Evolutionary conservation across 2,797 vertebrate genomes (phyloP).

Genomic region (Catostomus latipinnis): DNA sequence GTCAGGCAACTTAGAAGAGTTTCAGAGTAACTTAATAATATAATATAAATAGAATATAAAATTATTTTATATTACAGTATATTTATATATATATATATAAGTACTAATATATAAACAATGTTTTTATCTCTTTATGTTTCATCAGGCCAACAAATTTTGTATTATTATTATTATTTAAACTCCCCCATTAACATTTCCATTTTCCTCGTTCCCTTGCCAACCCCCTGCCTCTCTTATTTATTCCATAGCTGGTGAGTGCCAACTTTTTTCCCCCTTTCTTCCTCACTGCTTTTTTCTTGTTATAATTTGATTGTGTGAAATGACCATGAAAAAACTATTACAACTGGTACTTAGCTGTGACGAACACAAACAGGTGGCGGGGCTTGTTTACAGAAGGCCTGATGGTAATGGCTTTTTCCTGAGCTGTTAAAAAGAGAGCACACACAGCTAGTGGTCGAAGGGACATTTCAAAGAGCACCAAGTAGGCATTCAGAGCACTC

Average conservation of each 20-base stretch:
- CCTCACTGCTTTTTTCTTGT: slow-evolving; percentile 49
- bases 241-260: slow-evolving; percentile 38
- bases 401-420: slow-evolving; percentile 59
- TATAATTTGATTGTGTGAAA: slow-evolving; percentile 69
- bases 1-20: too few species aligned
- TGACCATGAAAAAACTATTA: slow-evolving; percentile 69
- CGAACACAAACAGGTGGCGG: slow-evolving; percentile 60
- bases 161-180: slow-evolving; percentile 17
- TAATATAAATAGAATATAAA: too few species aligned
- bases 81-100: too few species aligned
- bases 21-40: too few species aligned
- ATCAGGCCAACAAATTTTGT: slow-evolving; percentile 42
- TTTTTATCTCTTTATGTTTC: slow-evolving; percentile 49
- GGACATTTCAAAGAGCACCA: slow-evolving; percentile 37
- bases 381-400: slow-evolving; percentile 64
- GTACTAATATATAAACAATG: slow-evolving; percentile 16
- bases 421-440: slow-evolving; percentile 47
- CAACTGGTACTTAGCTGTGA: slow-evolving; percentile 62
- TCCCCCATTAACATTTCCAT: slow-evolving; percentile 42
- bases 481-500: slow-evolving; percentile 4
- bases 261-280: slow-evolving; percentile 44
- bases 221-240: slow-evolving; percentile 39
- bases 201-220: slow-evolving; percentile 18
- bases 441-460: slow-evolving; percentile 19
- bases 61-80: too few species aligned